phyloP scores from a whole-genome alignment of 2,888 invertebrate species.

The Operophtera brumata region DNA sequence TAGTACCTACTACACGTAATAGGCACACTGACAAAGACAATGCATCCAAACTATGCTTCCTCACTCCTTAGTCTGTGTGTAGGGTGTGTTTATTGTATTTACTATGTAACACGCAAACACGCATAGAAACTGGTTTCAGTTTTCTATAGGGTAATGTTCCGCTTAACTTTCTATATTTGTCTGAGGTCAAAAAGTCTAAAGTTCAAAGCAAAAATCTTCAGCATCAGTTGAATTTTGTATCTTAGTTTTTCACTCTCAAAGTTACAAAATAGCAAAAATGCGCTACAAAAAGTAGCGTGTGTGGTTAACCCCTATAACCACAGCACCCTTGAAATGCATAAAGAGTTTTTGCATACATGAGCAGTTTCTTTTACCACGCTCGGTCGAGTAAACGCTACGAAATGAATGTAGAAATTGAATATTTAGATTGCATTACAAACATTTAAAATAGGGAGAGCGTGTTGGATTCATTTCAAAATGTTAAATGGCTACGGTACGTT shows the following conservation, averaged over 20 bases:
- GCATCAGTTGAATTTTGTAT: constrained; percentile 1
- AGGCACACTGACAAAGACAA: no score
- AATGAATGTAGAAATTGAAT: constrained; percentile 41
- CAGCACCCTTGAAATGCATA: constrained; percentile 63
- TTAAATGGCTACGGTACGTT: constrained; percentile 11
- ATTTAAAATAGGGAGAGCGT: constrained; percentile 26
- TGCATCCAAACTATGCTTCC: no score
- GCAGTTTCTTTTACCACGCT: constrained; percentile 51
- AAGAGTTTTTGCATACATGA: constrained; percentile 60
- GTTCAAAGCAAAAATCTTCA: background rate
- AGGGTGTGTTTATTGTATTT: no score
- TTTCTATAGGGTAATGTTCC: no score
- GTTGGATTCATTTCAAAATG: constrained; percentile 24
- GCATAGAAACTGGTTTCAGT: no score
- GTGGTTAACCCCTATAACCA: constrained; percentile 40
- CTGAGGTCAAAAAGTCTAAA: background rate
- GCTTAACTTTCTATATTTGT: no score
- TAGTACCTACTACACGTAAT: no score
- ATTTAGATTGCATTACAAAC: constrained; percentile 33
- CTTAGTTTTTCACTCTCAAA: constrained; percentile 2
- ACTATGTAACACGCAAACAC: no score
- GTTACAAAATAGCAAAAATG: constrained; percentile 11
- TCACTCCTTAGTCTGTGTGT: no score
- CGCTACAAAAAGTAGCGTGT: constrained; percentile 17
- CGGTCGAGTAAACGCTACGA: constrained; percentile 44